Percentiles rank a stretch among this genome's conserved stretches.
Conservation (phyloP, 1,140 invertebrate genomes). For the Papilio machaon region DNA sequence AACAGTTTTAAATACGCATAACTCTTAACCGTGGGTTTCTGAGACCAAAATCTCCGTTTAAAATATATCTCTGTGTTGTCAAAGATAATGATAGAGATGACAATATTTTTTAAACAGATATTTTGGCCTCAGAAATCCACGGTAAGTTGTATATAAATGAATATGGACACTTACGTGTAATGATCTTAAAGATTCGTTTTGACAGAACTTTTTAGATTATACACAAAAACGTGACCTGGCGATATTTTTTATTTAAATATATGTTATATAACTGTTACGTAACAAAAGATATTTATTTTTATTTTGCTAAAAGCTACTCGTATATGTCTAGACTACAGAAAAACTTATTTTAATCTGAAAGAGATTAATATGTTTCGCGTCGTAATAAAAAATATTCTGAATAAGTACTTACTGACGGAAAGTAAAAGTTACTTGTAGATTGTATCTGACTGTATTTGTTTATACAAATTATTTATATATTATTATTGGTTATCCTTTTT, state of each 20-base stretch:
- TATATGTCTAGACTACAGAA: neutral
- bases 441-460: neutral
- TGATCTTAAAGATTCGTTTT: neutral
- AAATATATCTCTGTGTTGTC: no score
- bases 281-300: neutral
- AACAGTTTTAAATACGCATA: neutral
- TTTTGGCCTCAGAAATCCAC: no score
- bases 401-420: no score
- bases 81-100: no score
- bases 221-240: neutral
- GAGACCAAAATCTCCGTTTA: no score
- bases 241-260: neutral
- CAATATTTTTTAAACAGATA: no score
- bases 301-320: neutral
- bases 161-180: slow-evolving; percentile 1
- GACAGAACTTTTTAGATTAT: neutral
- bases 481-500: no score
- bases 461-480: neutral
- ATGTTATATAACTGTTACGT: neutral
- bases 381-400: neutral
- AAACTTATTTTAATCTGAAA: neutral
- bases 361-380: neutral
- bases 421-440: neutral
- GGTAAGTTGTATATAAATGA: neutral
- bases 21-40: neutral